Evolutionary conservation across 2,113 vertebrate species (phyloP).

Genomic region (Cyrtonyx montezumae): DNA sequence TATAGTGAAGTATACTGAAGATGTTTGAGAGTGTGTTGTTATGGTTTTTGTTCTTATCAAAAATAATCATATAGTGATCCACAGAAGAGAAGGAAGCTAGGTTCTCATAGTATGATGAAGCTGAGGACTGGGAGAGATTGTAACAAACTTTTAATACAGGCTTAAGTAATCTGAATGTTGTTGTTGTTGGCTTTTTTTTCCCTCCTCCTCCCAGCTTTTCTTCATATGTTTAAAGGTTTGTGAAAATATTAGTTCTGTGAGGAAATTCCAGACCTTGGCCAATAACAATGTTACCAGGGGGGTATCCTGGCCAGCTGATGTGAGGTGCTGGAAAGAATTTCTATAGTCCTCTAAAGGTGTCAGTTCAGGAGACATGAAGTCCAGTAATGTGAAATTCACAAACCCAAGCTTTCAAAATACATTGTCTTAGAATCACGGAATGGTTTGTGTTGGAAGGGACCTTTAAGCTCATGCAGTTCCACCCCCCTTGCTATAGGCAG

Average conservation of each 20-base stretch:
- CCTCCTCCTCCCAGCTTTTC: background rate
- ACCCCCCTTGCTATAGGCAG: too few species aligned
- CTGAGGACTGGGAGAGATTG: background rate
- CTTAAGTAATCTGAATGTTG: background rate
- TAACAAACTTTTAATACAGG: background rate
- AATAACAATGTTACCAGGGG: background rate
- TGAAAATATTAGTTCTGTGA: background rate
- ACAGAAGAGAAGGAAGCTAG: background rate
- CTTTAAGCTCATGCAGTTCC: too few species aligned
- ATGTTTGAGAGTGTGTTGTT: background rate
- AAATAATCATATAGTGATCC: background rate
- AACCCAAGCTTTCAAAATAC: background rate
- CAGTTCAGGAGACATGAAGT: too few species aligned
- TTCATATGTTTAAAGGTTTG: background rate
- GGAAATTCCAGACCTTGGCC: background rate
- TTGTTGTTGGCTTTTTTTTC: background rate
- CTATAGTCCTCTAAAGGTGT: too few species aligned
- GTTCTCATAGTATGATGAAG: background rate
- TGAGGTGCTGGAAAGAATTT: too few species aligned
- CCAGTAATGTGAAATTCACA: background rate
- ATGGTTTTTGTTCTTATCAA: background rate
- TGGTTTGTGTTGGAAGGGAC: too few species aligned
- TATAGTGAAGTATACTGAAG: background rate
- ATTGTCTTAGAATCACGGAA: background rate
- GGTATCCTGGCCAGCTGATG: background rate